A percentile compares a stretch with the other conserved stretches of the same genome.
Evolutionary conservation across 2,888 invertebrate species (phyloP).

Genomic region (Dolomedes plantarius): DNA sequence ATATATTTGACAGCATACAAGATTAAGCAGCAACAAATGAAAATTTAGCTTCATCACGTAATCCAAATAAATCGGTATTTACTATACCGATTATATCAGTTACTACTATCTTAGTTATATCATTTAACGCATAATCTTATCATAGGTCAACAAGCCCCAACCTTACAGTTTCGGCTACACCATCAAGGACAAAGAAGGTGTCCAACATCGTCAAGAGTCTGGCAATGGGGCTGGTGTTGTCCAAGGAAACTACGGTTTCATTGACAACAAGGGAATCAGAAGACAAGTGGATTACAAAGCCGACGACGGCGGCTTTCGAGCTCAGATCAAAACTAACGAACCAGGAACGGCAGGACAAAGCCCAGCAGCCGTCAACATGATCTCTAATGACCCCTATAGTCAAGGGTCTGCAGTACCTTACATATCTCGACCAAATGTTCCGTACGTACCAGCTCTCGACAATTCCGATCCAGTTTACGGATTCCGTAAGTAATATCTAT

Average conservation of each 20-base stretch:
- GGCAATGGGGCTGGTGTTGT: conserved; percentile 35
- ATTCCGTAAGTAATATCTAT: conserved; percentile 2
- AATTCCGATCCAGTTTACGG: neutral
- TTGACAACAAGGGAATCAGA: conserved; percentile 28
- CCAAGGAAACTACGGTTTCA: conserved; percentile 47
- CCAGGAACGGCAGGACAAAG: conserved; percentile 2
- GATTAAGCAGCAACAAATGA: too few species aligned
- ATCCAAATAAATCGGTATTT: too few species aligned
- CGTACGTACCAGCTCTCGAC: neutral
- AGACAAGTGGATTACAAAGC: conserved; percentile 58
- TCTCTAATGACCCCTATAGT: conserved; percentile 28
- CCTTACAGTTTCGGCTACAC: conserved; percentile 48
- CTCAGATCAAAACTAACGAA: conserved; percentile 57
- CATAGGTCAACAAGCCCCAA: conserved; percentile 42
- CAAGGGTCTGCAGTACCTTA: conserved; percentile 13
- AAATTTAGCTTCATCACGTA: too few species aligned
- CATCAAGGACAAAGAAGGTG: conserved; percentile 41
- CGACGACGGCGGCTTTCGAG: conserved; percentile 47
- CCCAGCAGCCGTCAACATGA: conserved; percentile 32
- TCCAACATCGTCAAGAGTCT: conserved; percentile 44
- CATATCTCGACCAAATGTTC: neutral
- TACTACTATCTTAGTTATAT: too few species aligned
- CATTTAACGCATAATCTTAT: too few species aligned
- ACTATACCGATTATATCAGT: too few species aligned
- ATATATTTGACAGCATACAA: too few species aligned